Conservation (phyloP, 2,113 vertebrate genomes). For the Dascyllus trimaculatus region DNA sequence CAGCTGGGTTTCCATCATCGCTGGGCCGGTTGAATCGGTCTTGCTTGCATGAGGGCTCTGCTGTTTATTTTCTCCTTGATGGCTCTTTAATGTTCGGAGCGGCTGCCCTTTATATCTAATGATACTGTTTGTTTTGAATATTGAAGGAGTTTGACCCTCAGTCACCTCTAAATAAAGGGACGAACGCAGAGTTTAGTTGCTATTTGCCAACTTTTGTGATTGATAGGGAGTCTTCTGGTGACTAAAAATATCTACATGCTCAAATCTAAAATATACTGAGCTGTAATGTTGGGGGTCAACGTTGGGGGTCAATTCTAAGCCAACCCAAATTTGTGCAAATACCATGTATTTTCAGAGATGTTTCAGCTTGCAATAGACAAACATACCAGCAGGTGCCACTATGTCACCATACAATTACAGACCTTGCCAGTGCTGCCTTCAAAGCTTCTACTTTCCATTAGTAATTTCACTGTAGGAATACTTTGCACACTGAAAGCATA, state of each 20-base stretch:
- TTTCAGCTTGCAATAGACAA: neutral
- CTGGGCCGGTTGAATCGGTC: constrained; percentile 35
- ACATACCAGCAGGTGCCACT: constrained; percentile 58
- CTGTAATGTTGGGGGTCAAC: neutral
- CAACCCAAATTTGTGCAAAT: neutral
- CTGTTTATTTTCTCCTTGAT: constrained; percentile 56
- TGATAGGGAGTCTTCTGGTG: neutral
- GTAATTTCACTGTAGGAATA: constrained; percentile 21
- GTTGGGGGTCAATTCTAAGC: neutral
- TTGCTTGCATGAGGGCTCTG: constrained; percentile 38
- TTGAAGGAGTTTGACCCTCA: neutral
- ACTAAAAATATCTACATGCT: neutral
- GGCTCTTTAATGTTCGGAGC: constrained; percentile 37
- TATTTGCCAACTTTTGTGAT: neutral
- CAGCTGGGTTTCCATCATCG: neutral
- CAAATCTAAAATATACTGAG: neutral
- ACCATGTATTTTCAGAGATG: neutral
- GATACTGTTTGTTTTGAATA: constrained; percentile 30
- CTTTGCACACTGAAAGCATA: constrained; percentile 33
- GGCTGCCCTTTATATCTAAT: constrained; percentile 26
- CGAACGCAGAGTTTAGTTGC: neutral
- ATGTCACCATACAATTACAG: constrained; percentile 7
- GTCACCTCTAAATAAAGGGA: neutral
- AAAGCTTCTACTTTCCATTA: constrained; percentile 8
- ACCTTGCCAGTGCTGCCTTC: neutral